Evolutionary conservation across 2,797 vertebrate species (phyloP).

Genomic region (Myioborus melanocephalus): DNA sequence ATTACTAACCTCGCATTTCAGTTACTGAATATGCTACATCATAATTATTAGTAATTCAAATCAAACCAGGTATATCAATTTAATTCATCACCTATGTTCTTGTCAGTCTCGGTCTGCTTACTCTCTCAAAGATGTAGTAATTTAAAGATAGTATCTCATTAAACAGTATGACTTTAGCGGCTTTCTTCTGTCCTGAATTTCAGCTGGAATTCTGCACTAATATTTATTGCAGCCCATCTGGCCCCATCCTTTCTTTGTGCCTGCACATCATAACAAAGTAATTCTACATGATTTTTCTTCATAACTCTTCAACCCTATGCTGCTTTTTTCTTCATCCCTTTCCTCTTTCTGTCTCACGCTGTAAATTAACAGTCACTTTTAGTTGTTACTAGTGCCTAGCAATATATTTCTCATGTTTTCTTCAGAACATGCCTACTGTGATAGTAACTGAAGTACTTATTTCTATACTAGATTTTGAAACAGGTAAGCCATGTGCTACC

Average conservation of each 20-base stretch:
- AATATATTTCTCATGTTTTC: neutral
- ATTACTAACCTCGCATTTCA: slow-evolving; percentile 47
- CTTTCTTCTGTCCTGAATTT: slow-evolving; percentile 7
- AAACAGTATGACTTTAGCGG: slow-evolving; percentile 38
- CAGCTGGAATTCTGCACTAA: neutral
- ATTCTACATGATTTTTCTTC: neutral
- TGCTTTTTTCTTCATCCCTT: neutral
- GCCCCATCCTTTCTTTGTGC: slow-evolving; percentile 1
- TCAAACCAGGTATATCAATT: slow-evolving; percentile 53
- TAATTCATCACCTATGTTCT: slow-evolving; percentile 50
- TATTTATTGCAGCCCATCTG: neutral
- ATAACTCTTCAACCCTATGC: neutral
- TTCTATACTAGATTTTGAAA: neutral
- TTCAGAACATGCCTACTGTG: neutral
- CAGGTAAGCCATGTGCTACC: neutral
- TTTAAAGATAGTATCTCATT: slow-evolving; percentile 46
- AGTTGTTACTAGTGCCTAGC: neutral
- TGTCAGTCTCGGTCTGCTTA: slow-evolving; percentile 31
- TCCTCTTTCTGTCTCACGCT: neutral
- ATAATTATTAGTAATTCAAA: slow-evolving; percentile 65
- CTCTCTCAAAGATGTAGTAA: slow-evolving; percentile 17
- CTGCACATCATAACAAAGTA: neutral
- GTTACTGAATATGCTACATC: slow-evolving; percentile 37
- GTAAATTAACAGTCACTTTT: neutral
- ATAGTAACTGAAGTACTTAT: neutral